Evolutionary conservation across 2,113 vertebrate species (phyloP).

Genomic region (Menura novaehollandiae): DNA sequence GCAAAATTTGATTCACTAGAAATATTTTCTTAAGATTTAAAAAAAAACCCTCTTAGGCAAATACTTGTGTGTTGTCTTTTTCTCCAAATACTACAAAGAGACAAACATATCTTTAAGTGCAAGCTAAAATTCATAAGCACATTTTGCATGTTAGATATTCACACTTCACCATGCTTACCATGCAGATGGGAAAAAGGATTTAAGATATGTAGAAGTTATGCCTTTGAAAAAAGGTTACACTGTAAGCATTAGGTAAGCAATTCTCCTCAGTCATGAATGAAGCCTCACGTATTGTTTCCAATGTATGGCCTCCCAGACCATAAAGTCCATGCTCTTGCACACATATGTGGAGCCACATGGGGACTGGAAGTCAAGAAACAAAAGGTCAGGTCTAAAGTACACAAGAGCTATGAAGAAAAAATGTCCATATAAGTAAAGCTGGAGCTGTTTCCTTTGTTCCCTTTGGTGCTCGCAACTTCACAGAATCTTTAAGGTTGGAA

Average conservation of each 20-base stretch:
- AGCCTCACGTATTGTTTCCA: neutral
- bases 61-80: neutral
- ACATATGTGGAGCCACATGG: neutral
- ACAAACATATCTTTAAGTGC: neutral
- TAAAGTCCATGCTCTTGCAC: neutral
- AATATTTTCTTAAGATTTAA: neutral
- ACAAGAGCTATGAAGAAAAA: neutral
- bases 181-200: neutral
- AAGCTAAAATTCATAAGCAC: neutral
- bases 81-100: neutral
- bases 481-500: neutral
- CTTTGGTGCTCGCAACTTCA: neutral
- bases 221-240: neutral
- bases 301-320: neutral
- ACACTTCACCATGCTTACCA: neutral
- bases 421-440: neutral
- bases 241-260: neutral
- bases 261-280: neutral
- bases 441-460: neutral
- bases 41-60: neutral
- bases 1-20: neutral
- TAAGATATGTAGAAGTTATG: neutral
- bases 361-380: neutral
- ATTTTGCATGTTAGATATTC: neutral
- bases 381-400: neutral